Evolutionary conservation across 2,797 vertebrate species (phyloP).

Genomic region (Cetoscarus ocellatus): DNA sequence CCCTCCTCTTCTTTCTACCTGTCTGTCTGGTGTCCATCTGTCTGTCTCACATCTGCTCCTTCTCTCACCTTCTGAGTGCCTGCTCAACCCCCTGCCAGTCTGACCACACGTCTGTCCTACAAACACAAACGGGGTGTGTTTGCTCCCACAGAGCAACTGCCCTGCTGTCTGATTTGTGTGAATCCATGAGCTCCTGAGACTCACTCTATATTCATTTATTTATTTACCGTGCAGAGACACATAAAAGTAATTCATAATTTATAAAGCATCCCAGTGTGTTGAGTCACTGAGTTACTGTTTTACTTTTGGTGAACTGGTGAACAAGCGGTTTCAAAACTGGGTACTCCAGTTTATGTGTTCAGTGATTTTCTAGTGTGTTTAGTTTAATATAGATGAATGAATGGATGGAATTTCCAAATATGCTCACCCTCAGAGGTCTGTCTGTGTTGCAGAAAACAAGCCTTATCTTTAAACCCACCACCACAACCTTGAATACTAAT

Average conservation of each 20-base stretch:
- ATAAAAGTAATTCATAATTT: neutral
- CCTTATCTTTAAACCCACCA: too few relatives aligned
- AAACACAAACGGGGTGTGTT: slow-evolving; percentile 3
- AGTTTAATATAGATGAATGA: too few relatives aligned
- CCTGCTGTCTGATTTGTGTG: slow-evolving; percentile 4
- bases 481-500: too few relatives aligned
- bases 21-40: slow-evolving; percentile 60
- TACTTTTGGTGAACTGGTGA: neutral
- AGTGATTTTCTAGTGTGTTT: neutral
- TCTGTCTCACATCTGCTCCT: slow-evolving; percentile 6
- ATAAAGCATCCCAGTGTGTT: neutral
- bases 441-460: neutral
- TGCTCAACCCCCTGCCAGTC: slow-evolving; percentile 23
- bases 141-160: slow-evolving; percentile 6
- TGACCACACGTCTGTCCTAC: slow-evolving; percentile 14
- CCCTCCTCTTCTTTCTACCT: slow-evolving; percentile 49
- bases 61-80: slow-evolving; percentile 16
- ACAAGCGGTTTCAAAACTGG: neutral
- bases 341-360: neutral
- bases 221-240: slow-evolving; percentile 12
- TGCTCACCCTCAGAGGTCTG: neutral
- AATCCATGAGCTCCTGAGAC: slow-evolving; percentile 36
- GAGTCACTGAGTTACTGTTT: neutral
- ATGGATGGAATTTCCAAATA: neutral
- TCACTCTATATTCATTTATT: slow-evolving; percentile 29